Evolutionary conservation across 2,888 invertebrate species (phyloP).

Genomic region (Rapana venosa): DNA sequence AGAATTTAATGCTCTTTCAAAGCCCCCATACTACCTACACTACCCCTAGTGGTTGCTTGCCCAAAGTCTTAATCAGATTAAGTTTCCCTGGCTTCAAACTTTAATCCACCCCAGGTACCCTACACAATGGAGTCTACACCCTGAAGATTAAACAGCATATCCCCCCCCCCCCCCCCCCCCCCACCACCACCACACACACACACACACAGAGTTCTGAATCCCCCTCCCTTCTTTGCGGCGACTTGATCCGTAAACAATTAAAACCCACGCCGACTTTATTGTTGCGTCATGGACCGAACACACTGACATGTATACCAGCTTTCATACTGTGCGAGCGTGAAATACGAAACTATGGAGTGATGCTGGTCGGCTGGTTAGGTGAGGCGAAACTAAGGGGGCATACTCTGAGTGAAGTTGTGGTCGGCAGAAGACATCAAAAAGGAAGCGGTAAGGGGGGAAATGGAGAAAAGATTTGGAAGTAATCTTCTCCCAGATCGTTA

Average conservation of each 20-base stretch:
- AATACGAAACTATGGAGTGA: slow-evolving; percentile 11
- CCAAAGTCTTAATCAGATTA: not conserved
- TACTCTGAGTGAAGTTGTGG: not conserved
- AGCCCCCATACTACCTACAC: not conserved
- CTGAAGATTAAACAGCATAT: not conserved
- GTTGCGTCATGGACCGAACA: not conserved
- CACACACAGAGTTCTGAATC: not conserved
- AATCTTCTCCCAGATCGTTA: no score
- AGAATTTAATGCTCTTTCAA: not conserved
- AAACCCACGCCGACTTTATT: not conserved
- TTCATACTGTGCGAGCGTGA: not conserved
- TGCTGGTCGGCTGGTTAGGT: not conserved
- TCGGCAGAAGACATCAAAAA: no score
- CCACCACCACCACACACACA: not conserved
- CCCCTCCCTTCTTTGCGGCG: not conserved
- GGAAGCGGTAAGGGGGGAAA: not conserved
- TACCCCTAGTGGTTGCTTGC: no score
- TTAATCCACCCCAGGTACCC: not conserved
- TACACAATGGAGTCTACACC: not conserved
- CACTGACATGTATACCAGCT: not conserved
- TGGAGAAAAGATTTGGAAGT: not conserved
- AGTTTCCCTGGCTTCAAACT: not conserved
- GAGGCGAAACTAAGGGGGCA: not conserved
- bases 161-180: not conserved
- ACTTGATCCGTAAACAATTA: slow-evolving; percentile 24